Evolutionary conservation across 2,888 invertebrate genomes (phyloP).

Genomic region (Aplocera efformata): DNA sequence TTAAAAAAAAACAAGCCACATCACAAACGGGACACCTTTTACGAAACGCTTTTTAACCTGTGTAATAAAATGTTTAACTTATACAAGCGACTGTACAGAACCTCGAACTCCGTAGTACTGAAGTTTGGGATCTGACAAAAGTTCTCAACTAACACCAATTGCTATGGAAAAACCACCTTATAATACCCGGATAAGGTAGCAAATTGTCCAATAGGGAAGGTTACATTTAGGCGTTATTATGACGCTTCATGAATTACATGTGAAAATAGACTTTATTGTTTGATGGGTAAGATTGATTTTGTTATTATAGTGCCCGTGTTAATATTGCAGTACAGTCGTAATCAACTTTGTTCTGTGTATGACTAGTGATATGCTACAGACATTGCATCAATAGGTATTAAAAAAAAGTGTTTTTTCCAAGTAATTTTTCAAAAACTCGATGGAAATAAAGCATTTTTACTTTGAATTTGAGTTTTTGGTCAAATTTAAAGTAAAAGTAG

Average conservation of each 20-base stretch:
- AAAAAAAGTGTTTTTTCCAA: too few relatives aligned
- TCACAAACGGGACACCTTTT: neutral
- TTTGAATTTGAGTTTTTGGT: too few relatives aligned
- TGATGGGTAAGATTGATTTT: slow-evolving; percentile 6
- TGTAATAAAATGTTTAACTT: slow-evolving; percentile 19
- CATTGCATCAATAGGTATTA: too few relatives aligned
- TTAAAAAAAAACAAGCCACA: neutral
- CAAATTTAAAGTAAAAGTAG: too few relatives aligned
- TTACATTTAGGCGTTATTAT: slow-evolving; percentile 1
- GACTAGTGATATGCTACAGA: too few relatives aligned
- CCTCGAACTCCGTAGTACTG: slow-evolving; percentile 37
- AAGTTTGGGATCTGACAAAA: slow-evolving; percentile 23
- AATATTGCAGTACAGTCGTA: too few relatives aligned
- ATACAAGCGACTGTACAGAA: slow-evolving; percentile 29
- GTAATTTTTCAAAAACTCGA: too few relatives aligned
- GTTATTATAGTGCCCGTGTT: too few relatives aligned
- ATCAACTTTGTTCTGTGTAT: too few relatives aligned
- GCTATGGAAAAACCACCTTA: slow-evolving; percentile 9
- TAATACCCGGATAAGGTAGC: neutral
- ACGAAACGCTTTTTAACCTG: slow-evolving; percentile 11
- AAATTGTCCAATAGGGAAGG: neutral
- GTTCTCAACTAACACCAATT: slow-evolving; percentile 5
- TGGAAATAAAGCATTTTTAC: too few relatives aligned
- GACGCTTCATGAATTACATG: neutral
- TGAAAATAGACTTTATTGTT: neutral